Percentiles rank a stretch among this genome's conserved stretches.
These are phyloP conservation scores for Tragelaphus strepsiceros DNA, from an alignment of 2,113 vertebrate genomes.

Conservation along the genomic window DNA sequence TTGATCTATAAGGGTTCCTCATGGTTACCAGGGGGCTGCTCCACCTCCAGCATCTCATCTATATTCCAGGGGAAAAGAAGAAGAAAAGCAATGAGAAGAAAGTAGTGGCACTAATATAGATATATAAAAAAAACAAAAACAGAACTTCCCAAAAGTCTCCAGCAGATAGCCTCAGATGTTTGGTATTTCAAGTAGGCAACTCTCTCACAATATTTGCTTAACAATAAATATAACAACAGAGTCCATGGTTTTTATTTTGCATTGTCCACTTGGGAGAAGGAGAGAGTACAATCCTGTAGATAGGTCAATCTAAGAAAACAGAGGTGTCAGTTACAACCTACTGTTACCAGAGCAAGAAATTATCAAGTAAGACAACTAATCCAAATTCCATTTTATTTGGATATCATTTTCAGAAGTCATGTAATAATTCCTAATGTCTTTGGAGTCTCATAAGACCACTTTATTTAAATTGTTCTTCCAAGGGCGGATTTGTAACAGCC, in stretches of 20 bases:
- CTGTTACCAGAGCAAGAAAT: neutral
- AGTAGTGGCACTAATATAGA: no score
- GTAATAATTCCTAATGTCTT: neutral
- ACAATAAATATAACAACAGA: neutral
- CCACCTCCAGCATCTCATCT: neutral
- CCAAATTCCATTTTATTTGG: neutral
- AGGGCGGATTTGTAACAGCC: conserved; percentile 29
- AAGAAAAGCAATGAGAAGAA: neutral
- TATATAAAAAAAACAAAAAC: neutral
- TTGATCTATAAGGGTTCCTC: neutral
- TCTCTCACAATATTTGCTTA: neutral
- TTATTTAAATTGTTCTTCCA: conserved; percentile 44
- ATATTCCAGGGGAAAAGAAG: neutral
- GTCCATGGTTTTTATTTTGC: neutral
- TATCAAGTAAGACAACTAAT: neutral
- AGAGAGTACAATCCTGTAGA: neutral
- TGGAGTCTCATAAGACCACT: conserved; percentile 37
- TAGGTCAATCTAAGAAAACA: neutral
- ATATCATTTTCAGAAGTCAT: conserved; percentile 17
- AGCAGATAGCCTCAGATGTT: neutral
- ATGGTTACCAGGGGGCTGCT: neutral
- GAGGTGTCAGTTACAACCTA: neutral
- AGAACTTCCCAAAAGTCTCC: neutral
- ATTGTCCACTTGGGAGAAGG: neutral
- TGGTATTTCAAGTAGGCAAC: neutral